Evolutionary conservation across 35 echinoderm and acorn worm genomes (phyloP).

Genomic region (Apostichopus japonicus): DNA sequence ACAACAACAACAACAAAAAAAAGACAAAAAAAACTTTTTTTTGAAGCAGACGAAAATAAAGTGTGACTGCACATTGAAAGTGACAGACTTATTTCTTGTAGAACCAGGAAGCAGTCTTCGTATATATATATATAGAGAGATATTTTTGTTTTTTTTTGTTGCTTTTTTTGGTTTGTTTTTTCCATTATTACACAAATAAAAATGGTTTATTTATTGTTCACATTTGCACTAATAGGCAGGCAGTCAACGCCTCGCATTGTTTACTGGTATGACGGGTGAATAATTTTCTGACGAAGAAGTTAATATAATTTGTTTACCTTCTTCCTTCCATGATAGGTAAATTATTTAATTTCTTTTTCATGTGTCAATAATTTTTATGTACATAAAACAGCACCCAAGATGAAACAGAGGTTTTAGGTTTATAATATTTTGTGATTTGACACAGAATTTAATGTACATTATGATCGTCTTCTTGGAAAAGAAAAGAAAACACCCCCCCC

Average conservation of each 20-base stretch:
- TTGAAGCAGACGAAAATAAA: background rate
- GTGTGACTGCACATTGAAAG: background rate
- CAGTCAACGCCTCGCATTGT: background rate
- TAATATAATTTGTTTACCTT: background rate
- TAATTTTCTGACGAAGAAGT: background rate
- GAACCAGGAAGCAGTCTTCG: background rate
- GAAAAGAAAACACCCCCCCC: background rate
- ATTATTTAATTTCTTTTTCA: background rate
- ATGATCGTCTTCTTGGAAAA: background rate
- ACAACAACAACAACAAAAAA: background rate
- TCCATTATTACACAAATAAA: background rate
- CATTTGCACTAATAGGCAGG: background rate
- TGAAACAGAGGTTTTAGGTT: constrained; percentile 1
- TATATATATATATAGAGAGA: no score
- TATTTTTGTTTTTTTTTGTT: no score
- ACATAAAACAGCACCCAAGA: constrained; percentile 8
- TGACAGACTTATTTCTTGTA: background rate
- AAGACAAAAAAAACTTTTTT: no score
- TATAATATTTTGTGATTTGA: background rate
- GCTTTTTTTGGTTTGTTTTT: background rate
- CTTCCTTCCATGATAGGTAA: background rate
- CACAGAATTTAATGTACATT: background rate
- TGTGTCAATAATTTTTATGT: background rate
- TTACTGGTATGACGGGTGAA: background rate
- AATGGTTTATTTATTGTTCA: background rate